Conservation (phyloP, 2,888 invertebrate species). For the Megaustenia siamemsis region DNA sequence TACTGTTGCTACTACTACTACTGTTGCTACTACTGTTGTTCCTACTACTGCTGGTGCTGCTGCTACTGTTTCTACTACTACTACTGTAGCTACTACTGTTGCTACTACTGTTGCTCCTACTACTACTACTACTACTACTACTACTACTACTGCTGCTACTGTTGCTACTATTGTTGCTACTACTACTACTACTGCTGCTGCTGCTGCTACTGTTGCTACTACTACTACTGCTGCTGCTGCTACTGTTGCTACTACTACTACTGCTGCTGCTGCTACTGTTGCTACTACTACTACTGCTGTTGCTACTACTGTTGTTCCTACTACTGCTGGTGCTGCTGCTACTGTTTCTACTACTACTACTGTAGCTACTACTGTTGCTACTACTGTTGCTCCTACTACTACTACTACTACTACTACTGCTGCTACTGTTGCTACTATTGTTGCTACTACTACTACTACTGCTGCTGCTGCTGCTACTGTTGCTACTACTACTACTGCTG, state of each 20-base stretch:
- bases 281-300: neutral
- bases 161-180: neutral
- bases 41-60: neutral
- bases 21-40: neutral
- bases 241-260: constrained; percentile 14
- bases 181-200: constrained; percentile 14
- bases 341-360: too few relatives aligned
- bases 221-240: constrained; percentile 10
- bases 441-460: too few relatives aligned
- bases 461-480: too few relatives aligned
- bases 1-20: constrained; percentile 18
- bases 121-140: constrained; percentile 3
- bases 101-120: too few relatives aligned
- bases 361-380: too few relatives aligned
- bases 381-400: too few relatives aligned
- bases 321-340: neutral
- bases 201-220: constrained; percentile 9
- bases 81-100: neutral
- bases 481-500: too few relatives aligned
- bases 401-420: too few relatives aligned
- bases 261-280: constrained; percentile 4
- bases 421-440: too few relatives aligned
- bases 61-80: constrained; percentile 13
- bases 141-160: constrained; percentile 21
- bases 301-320: neutral